Evolutionary conservation across 2,888 invertebrate species (phyloP).

Genomic region (Chesias legatella): DNA sequence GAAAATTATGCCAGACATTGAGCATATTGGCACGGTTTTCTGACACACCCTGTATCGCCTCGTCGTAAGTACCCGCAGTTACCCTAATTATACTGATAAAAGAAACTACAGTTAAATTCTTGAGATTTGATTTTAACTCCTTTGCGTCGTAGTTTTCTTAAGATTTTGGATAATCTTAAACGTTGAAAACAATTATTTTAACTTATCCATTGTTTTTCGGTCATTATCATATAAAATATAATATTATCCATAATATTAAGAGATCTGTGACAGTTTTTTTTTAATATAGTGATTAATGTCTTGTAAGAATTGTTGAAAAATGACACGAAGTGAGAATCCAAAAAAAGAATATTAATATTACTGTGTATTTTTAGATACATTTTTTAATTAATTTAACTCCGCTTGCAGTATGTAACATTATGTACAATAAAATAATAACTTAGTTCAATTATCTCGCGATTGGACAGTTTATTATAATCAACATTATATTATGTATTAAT

Average conservation of each 20-base stretch:
- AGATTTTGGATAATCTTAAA: too few relatives aligned
- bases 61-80: conserved; percentile 12
- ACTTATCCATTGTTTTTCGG: background rate
- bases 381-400: conserved; percentile 43
- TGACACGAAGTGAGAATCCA: conserved; percentile 60
- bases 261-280: background rate
- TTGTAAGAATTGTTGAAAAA: conserved; percentile 45
- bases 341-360: conserved; percentile 33
- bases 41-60: background rate
- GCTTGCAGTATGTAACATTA: conserved; percentile 18
- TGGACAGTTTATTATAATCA: too few relatives aligned
- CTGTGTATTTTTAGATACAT: conserved; percentile 57
- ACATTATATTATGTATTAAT: too few relatives aligned
- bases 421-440: too few relatives aligned
- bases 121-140: background rate
- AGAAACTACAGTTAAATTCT: conserved; percentile 44
- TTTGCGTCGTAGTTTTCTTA: background rate
- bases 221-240: too few relatives aligned
- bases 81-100: conserved; percentile 27
- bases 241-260: background rate
- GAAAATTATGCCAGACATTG: too few relatives aligned
- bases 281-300: conserved; percentile 11
- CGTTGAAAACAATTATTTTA: too few relatives aligned
- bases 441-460: too few relatives aligned
- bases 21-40: conserved; percentile 6